Evolutionary conservation across 2,113 vertebrate genomes (phyloP).

Genomic region (Pogonocichla stellata): DNA sequence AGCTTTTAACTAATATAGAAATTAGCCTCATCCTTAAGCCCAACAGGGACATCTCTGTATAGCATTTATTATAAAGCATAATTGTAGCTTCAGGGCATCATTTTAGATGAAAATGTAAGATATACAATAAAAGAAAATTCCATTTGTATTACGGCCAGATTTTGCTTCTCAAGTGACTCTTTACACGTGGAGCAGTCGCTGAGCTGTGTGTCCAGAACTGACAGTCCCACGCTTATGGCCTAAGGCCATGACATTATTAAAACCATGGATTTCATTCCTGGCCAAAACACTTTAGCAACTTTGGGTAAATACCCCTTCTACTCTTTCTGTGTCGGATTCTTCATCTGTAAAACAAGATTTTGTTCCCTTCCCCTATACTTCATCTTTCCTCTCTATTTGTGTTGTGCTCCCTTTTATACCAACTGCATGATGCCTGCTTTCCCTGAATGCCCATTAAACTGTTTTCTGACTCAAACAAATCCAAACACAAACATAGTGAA

Average conservation of each 20-base stretch:
- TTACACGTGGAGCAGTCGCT: rapidly evolving
- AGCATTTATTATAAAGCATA: background rate
- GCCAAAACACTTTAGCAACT: background rate
- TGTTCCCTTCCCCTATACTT: background rate
- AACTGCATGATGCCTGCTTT: background rate
- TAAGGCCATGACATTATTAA: background rate
- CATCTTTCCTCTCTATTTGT: background rate
- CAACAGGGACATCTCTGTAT: slow-evolving; percentile 4
- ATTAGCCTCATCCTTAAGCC: slow-evolving; percentile 29
- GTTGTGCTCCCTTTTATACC: background rate
- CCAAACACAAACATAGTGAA: slow-evolving; percentile 34
- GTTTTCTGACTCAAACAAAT: background rate
- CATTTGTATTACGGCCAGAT: background rate
- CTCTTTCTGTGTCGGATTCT: background rate
- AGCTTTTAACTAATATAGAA: slow-evolving; percentile 57
- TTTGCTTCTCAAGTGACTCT: background rate
- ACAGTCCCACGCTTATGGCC: rapidly evolving
- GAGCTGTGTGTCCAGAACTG: background rate
- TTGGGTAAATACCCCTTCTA: background rate
- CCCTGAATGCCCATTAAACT: background rate
- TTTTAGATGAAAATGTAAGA: slow-evolving; percentile 29
- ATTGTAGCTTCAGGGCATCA: slow-evolving; percentile 35
- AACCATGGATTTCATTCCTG: background rate
- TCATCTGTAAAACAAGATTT: background rate
- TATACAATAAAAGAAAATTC: slow-evolving; percentile 24